Evolutionary conservation across 2,888 invertebrate species (phyloP), one percentile per base, ranked within the genome.

Genomic region (Caenorhabditis japonica): DNA sequence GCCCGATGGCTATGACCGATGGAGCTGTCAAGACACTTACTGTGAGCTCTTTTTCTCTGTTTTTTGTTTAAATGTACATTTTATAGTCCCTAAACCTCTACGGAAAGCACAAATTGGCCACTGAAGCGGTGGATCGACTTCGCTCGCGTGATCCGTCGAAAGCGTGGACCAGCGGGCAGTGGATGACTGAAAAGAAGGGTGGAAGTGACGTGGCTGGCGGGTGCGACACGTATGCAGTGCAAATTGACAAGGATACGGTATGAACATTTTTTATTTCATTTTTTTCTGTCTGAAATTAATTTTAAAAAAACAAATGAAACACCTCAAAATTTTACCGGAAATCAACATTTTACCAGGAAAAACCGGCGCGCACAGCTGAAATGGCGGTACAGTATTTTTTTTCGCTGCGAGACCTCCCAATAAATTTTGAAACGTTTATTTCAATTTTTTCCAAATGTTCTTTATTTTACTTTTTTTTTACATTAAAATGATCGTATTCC

Each of bases 1-100:
- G 91, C 84, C 91, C 91, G 0, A 84, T 91, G 44, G 91, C 91
- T 2, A 91, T 91, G 91, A 91, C 91, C 8, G 91, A 91, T 84
- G 91, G 91, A 49, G 91, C 91, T 46, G 90, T 91, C 1, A 90
- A 90, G 82, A 89, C 90, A 8, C 84, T 90, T 19, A 88, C 89
- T 85, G 89, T 88, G 21, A 30, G 49, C 30, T 30, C 30, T 10
- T 7, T 5, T 7, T 7, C 7, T 7, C 30, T 10, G 7, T 30
- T 5, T 30, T 30, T 10, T 7, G 30, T 7, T 7, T 13, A 21
- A 21, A 44, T 15, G 10, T 7, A 17, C 43, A 27, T 43, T 52
- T 75, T 46, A n/a, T 21, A 77, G 70, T 68, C 73, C 2, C 51
- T 80, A 17, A 64, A 66, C 15, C 43, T 77, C 15, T 62, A 75